Evolutionary conservation across 1,140 invertebrate genomes (phyloP), one percentile per base, ranked within the genome.

Genomic region (Lanistes nyassanus): DNA sequence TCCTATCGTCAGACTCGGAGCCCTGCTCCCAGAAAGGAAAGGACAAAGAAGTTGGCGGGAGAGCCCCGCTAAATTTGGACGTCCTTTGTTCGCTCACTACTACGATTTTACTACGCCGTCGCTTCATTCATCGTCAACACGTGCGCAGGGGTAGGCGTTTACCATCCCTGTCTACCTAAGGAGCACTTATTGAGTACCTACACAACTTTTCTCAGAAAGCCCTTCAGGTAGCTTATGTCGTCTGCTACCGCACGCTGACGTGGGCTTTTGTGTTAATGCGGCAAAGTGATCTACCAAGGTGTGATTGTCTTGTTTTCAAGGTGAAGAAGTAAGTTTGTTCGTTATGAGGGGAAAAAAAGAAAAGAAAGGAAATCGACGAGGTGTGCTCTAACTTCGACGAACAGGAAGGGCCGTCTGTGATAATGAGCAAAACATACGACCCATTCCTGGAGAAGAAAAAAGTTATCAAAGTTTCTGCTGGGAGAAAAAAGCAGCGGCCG

Each of bases 61-160:
- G 70, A 53, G 70, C 26, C 51, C 58, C n/a, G 55, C 70, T 73
- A 73, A 58, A 60, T 73, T 73, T 73, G 55, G 70, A 73, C 36
- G 29, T 36, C 31, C 70, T 56, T 73, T 73, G 53, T 53, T 73
- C 56, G 36, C 68, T 53, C 68, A 29, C 37, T 73, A 73, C 70
- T 73, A 73, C 55, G 55, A 73, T 56, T 73, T 73, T 73, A 73
- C 70, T 73, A 73, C 70, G 37, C 37, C 29, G 37, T 23, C 26
- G 36, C 70, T 56, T 73, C 70, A 73, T 62, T 73, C 70, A 73
- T 60, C 39, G 70, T 73, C 36, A 60, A 55, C 70, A 73, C 70
- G 70, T 73, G 70, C 36, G 70, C 55, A 26, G 56, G 55, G 29
- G 37, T 26, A 60, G 56, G 56, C 56, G 56, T 60, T 60, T 60